These are phyloP conservation scores for Lucilia sericata DNA, from an alignment of 1,140 invertebrate genomes.

Conservation along the genomic window DNA sequence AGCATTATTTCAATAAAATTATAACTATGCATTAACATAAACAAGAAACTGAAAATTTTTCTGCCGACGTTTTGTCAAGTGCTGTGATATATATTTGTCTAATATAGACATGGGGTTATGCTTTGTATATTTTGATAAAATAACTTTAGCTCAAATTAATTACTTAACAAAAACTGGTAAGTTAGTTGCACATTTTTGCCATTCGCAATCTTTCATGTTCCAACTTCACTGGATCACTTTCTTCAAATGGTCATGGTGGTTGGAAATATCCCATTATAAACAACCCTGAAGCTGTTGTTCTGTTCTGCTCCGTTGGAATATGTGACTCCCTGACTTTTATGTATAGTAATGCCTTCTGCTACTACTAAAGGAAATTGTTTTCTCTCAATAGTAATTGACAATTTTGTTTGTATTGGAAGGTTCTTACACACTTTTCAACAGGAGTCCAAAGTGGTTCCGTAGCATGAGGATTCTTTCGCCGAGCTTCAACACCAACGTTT, in stretches of 20 bases:
- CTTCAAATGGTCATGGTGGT: background rate
- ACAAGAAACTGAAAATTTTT: too few relatives aligned
- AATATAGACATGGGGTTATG: too few relatives aligned
- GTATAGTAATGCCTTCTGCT: too few relatives aligned
- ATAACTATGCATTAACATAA: too few relatives aligned
- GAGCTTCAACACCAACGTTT: background rate
- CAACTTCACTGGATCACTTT: background rate
- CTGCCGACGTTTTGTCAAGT: too few relatives aligned
- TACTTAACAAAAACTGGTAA: background rate
- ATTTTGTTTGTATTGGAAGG: background rate
- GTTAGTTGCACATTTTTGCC: background rate
- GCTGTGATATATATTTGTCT: too few relatives aligned
- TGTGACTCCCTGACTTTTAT: background rate
- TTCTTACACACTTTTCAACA: background rate
- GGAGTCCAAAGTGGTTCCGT: background rate
- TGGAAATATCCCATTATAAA: background rate
- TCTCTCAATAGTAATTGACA: too few relatives aligned
- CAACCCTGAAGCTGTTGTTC: background rate
- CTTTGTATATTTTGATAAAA: constrained; percentile 9
- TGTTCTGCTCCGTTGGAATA: background rate
- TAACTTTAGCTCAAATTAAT: background rate
- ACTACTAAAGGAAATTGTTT: too few relatives aligned
- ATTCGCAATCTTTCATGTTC: background rate
- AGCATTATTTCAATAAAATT: too few relatives aligned
- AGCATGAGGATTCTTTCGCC: background rate